Base-by-base conservation (phyloP, 1,140 invertebrate species). In the Pseudomyrmex sp. region DNA sequence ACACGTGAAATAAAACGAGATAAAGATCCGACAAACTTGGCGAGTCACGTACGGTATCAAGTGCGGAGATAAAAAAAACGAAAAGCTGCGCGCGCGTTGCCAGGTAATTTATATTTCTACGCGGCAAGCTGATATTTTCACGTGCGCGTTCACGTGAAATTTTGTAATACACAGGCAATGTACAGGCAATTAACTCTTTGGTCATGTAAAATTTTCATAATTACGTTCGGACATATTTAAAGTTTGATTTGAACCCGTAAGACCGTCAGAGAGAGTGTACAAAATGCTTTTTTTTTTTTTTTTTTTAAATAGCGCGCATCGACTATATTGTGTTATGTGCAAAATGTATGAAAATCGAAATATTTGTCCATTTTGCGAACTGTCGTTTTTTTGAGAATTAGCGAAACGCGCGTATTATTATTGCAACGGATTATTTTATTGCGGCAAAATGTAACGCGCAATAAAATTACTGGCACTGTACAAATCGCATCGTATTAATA, bases 1-100 rank as follows among this genome's bases (percentile, higher is more conserved):
- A 79, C 76, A 79, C 54, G 54, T 70, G 66, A 80, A 80, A 80
- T 80, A 80, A 80, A 80, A 80, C 66, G 76, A 80, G 76, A 80
- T 80, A 80, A 50, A 80, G 76, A 66, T 79, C 35, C 65, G 76
- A 79, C 74, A 77, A 77, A 77, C 76, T 70, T 70, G 76, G 76
- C 66, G 76, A 80, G 76, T 80, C 76, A 80, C 76, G 76, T 80
- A 72, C 76, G 44, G 66, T 80, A 66, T 80, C 76, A 80, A 80
- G 76, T 72, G 66, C 54, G 54, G 23, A 72, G 66, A 80, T 80
- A 80, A 72, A 80, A 72, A 80, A 18, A 80, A 80, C 76, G 66
- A 80, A 72, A 80, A 80, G 72, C 35, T 35, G 35, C 3, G 52
- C 3, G 52, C 50, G 54, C 76, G 63, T 18, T 79, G 52, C 65